Evolutionary conservation across 1,140 invertebrate species (phyloP).

Genomic region (Aethina tumida): DNA sequence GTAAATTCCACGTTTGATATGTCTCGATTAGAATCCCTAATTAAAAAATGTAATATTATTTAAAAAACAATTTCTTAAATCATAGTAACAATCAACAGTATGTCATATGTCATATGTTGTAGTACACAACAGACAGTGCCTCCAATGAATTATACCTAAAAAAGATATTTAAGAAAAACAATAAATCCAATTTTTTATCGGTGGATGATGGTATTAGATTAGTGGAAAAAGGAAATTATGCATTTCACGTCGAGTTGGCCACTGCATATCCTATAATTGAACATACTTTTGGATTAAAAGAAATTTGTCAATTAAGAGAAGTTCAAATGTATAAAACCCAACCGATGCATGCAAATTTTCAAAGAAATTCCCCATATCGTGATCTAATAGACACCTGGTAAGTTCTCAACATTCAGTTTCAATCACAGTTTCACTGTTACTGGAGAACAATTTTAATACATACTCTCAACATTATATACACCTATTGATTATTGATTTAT

Average conservation of each 20-base stretch:
- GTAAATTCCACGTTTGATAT: background rate
- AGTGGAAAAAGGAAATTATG: constrained; percentile 17
- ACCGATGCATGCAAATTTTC: constrained; percentile 11
- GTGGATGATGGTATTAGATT: constrained; percentile 16
- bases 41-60: background rate
- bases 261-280: constrained; percentile 22
- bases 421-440: no score
- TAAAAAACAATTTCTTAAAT: background rate
- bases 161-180: constrained; percentile 11
- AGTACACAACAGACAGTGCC: constrained; percentile 12
- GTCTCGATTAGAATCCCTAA: background rate
- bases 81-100: no score
- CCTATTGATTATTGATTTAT: background rate
- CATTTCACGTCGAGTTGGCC: constrained; percentile 20
- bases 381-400: constrained; percentile 19
- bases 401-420: no score
- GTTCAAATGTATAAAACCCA: constrained; percentile 13
- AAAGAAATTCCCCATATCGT: constrained; percentile 17
- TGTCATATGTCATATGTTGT: constrained; percentile 2
- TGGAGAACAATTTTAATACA: no score
- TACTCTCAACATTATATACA: background rate
- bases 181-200: constrained; percentile 7
- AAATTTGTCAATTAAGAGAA: constrained; percentile 20
- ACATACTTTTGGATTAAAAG: constrained; percentile 13
- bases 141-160: constrained; percentile 8